Base-by-base conservation (phyloP, 2,888 invertebrate species). In the Chrysina gloriosa region DNA sequence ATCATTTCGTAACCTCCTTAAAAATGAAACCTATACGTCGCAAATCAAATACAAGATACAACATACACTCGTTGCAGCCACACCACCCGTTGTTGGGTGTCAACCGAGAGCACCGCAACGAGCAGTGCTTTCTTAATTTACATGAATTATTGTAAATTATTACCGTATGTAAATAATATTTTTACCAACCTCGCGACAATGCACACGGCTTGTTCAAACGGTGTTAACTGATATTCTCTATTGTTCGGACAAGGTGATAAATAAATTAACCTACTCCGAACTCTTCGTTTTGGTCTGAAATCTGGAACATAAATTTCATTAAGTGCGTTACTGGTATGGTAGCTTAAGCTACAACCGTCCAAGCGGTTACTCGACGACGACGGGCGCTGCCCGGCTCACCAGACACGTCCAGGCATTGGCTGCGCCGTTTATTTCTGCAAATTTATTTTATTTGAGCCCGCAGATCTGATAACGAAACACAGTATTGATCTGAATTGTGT, bases 271-370 rank as follows among this genome's bases (percentile, higher is more conserved):
- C 78, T 77, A 79, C 79, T 76, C 77, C 72, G 74, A 75, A 75
- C 75, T 77, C 76, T 78, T 79, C 77, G 78, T 78, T 77, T 78
- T 77, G 58, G 77, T 75, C 76, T 75, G 77, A 79, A 80, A 80
- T 80, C 80, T 78, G 74, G 77, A 76, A 79, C 76, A 81, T 82
- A 82, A 82, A 81, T 82, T 80, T 79, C 80, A 79, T 81, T 80
- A 80, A 80, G 80, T 82, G 80, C 81, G 78, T 82, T 82, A 82
- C 81, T 76, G 81, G 80, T 79, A 79, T 81, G 80, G 81, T 80
- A 80, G 81, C 79, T 78, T 77, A 78, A 75, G 70, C 68, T 71
- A 67, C 69, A 76, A 71, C 70, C 63, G 75, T 66, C 77, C 80
- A 80, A 72, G 64, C 65, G 71, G 76, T 63, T 76, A 70, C 47